Evolutionary conservation across 2,797 vertebrate species (phyloP).

Genomic region (Eupleurogrammus muticus): DNA sequence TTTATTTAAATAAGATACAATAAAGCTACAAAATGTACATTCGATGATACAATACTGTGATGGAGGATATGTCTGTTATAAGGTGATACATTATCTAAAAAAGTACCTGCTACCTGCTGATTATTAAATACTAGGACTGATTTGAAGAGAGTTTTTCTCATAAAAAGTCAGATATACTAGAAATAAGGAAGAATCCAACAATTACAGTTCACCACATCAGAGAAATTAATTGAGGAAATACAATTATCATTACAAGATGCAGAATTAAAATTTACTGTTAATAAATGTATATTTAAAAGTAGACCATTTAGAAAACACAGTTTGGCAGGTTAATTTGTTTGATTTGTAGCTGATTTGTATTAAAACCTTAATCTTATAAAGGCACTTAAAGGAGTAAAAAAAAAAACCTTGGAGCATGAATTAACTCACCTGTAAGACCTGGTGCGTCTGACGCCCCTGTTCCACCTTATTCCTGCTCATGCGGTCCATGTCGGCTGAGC

Average conservation of each 20-base stretch:
- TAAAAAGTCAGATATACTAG: neutral
- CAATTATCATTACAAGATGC: neutral
- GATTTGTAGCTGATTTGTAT: conserved; percentile 2
- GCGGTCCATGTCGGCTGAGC: conserved; percentile 83
- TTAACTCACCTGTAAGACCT: conserved; percentile 88
- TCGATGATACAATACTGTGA: neutral
- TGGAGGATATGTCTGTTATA: neutral
- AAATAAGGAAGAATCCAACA: neutral
- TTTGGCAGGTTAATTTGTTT: neutral
- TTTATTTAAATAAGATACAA: neutral
- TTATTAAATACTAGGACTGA: neutral
- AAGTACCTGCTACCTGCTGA: neutral
- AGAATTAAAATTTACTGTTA: neutral
- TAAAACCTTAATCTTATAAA: neutral
- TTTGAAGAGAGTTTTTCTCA: neutral
- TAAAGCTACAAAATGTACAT: neutral
- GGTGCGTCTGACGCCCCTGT: conserved; percentile 81
- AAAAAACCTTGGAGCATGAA: neutral
- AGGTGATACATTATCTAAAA: neutral
- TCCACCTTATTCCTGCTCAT: conserved; percentile 74
- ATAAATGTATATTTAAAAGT: neutral
- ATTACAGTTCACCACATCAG: neutral
- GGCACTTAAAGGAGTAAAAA: too few species aligned
- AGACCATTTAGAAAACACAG: neutral
- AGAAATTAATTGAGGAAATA: too few species aligned